Evolutionary conservation across 2,113 vertebrate genomes (phyloP).

Genomic region (Neomonachus schauinslandi): DNA sequence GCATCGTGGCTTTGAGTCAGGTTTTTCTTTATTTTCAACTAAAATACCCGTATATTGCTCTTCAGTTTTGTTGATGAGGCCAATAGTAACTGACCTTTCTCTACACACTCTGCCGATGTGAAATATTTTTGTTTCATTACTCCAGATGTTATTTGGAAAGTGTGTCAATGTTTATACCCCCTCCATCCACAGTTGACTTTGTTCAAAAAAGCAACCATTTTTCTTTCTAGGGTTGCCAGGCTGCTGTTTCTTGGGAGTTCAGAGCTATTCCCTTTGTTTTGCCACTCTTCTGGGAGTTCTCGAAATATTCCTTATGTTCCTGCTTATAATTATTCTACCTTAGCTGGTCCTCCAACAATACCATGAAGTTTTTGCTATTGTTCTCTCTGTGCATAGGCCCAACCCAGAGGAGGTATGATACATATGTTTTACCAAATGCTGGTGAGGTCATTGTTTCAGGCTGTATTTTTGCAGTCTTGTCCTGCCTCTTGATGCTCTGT

Average conservation of each 20-base stretch:
- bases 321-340: neutral
- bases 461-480: neutral
- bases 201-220: conserved; percentile 37
- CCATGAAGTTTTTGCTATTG: neutral
- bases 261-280: neutral
- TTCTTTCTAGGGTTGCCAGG: neutral
- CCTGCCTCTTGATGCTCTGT: neutral
- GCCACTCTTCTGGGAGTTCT: neutral
- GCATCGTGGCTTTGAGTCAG: neutral
- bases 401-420: neutral
- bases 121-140: neutral
- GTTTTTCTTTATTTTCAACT: neutral
- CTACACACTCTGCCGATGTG: neutral
- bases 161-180: conserved; percentile 23
- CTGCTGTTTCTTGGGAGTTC: conserved; percentile 48
- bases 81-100: neutral
- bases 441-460: neutral
- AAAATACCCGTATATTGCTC: neutral
- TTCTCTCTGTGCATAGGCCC: neutral
- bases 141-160: conserved; percentile 39
- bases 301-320: neutral
- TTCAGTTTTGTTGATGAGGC: neutral
- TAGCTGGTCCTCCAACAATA: neutral
- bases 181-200: conserved; percentile 13
- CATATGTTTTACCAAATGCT: neutral